Evolutionary conservation across 2,113 vertebrate species (phyloP).

Genomic region (Lagenorhynchus albirostris): DNA sequence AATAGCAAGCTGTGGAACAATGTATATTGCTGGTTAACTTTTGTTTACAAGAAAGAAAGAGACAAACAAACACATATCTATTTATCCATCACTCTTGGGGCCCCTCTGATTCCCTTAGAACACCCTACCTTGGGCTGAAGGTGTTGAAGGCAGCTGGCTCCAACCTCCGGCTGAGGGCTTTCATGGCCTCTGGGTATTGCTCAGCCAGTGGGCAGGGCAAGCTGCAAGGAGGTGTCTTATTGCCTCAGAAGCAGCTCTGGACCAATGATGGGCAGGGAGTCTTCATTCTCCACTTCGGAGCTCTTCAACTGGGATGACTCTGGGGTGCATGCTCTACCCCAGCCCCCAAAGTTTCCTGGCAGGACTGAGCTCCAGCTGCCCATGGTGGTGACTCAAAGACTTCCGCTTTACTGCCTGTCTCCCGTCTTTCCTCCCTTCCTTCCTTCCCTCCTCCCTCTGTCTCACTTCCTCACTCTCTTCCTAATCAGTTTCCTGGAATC

Average conservation of each 20-base stretch:
- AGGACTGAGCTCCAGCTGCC: neutral
- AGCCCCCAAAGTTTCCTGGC: neutral
- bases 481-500: neutral
- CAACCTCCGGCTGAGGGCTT: neutral
- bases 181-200: rapidly evolving
- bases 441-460: neutral
- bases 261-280: no score
- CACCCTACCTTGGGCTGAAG: neutral
- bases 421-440: neutral
- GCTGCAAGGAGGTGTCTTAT: rapidly evolving
- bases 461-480: neutral
- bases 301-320: neutral
- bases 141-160: neutral
- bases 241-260: neutral
- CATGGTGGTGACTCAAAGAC: rapidly evolving
- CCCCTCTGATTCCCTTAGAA: neutral
- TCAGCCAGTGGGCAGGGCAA: neutral
- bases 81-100: neutral
- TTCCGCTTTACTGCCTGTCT: neutral
- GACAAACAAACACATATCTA: neutral
- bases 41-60: neutral
- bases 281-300: neutral
- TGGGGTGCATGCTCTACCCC: rapidly evolving
- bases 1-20: neutral
- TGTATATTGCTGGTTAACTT: neutral